These are phyloP conservation scores for Mystacornis crossleyi DNA, from an alignment of 2,113 vertebrate genomes.

Conservation along the genomic window DNA sequence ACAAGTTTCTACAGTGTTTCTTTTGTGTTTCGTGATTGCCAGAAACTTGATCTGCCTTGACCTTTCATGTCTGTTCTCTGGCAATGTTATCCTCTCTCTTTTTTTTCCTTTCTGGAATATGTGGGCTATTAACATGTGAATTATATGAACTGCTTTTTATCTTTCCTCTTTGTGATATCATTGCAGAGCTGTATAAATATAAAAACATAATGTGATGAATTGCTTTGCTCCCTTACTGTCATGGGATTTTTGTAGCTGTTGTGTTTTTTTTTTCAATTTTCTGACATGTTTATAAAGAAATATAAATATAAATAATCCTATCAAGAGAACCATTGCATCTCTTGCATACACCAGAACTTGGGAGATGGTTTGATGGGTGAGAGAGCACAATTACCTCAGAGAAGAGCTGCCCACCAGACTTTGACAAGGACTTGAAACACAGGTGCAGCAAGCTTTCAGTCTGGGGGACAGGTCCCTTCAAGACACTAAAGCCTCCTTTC, in stretches of 20 bases:
- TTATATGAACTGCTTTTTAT: conserved; percentile 15
- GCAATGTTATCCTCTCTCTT: background rate
- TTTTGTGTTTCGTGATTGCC: background rate
- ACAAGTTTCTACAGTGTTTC: background rate
- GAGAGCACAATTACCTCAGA: background rate
- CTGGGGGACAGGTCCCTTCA: background rate
- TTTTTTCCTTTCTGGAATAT: conserved; percentile 24
- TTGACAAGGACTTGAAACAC: background rate
- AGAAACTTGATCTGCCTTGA: conserved; percentile 13
- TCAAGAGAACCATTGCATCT: background rate
- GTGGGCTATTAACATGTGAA: background rate
- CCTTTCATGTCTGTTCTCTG: conserved; percentile 12
- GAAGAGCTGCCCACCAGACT: background rate
- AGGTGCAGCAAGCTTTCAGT: background rate
- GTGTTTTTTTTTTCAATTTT: background rate
- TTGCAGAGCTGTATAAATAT: conserved; percentile 1
- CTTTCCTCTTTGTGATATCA: background rate
- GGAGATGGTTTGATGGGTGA: background rate
- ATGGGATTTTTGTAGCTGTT: background rate
- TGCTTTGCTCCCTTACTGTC: background rate
- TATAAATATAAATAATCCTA: background rate
- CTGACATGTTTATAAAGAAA: background rate
- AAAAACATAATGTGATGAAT: background rate
- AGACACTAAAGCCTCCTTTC: background rate
- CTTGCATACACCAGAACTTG: background rate